Base-by-base conservation (phyloP, 2,888 invertebrate species). In the Agonopterix heracliana region DNA sequence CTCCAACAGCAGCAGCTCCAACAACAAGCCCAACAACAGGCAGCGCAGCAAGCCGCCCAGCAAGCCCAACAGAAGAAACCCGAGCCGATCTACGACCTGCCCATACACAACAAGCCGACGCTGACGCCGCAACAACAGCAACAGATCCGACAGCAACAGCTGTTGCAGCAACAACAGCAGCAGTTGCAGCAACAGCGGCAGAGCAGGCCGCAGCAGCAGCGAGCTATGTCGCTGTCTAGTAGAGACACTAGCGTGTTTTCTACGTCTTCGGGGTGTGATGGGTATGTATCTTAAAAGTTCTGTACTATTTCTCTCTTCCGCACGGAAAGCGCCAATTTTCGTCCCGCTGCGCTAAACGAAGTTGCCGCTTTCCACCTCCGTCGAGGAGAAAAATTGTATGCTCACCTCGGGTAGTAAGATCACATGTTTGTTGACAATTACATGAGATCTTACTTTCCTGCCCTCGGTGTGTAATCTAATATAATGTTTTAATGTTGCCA, bases 181-280 rank as follows among this genome's bases (percentile, higher is more conserved):
- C 62, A 66, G 45, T 64, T 65, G 17, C 67, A 66, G 42, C 65
- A 66, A 44, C 71, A 68, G 46, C 54, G 68, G 9, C 62, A 64
- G 48, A 60, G 63, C 44, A 54, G 70, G 45, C 69, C 68, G 2
- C 73, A 68, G 13, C 74, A 76, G 44, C 75, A 64, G 51, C 62
- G 62, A 11, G 59, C 68, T 10, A 69, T 78, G n/a, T 83, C 85
- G 0, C 57, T 82, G 0, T 83, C 83, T 0, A 89, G 89, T 58
- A 61, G 89, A 12, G 89, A 89, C 46, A 82, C 84, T 0, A 89
- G 89, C 47, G 82, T 88, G 2, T 87, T 81, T 54, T 89, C 87
- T 0, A 84, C 87, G 0, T 85, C 84, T 0, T 86, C 86, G 0
- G 84, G 83, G 0, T 85, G 86, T 57, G 85, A 86, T 1, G 85